Percentiles rank a stretch among this genome's conserved stretches.
Conservation (phyloP, 2,888 invertebrate species). For the Microctonus hyperodae region DNA sequence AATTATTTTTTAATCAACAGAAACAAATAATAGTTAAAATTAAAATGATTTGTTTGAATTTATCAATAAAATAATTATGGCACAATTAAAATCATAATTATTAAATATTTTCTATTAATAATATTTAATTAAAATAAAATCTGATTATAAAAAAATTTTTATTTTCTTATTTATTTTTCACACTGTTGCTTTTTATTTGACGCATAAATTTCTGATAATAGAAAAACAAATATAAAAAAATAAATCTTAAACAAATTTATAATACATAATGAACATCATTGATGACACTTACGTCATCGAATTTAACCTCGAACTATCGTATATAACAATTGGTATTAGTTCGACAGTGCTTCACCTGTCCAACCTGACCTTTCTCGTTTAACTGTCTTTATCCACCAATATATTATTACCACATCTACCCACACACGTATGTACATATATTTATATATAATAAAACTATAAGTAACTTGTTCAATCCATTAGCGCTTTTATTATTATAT, state of each 20-base stretch:
- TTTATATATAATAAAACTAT: not conserved
- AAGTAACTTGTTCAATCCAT: not conserved
- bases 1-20: not conserved
- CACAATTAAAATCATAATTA: too few species aligned
- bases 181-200: too few species aligned
- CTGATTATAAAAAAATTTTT: too few species aligned
- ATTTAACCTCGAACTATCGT: conserved; percentile 14
- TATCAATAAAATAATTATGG: not conserved
- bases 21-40: conserved; percentile 3
- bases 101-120: too few species aligned
- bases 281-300: conserved; percentile 22
- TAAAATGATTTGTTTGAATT: not conserved
- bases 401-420: not conserved
- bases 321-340: not conserved
- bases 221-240: not conserved
- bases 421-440: not conserved
- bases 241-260: not conserved
- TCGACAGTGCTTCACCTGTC: conserved; percentile 18
- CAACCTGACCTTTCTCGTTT: conserved; percentile 23
- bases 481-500: not conserved
- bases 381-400: not conserved
- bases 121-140: too few species aligned
- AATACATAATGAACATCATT: not conserved
- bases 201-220: too few species aligned
- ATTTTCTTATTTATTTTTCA: too few species aligned